Base-by-base conservation (phyloP, 2,797 vertebrate species). In the Crenichthys baileyi region DNA sequence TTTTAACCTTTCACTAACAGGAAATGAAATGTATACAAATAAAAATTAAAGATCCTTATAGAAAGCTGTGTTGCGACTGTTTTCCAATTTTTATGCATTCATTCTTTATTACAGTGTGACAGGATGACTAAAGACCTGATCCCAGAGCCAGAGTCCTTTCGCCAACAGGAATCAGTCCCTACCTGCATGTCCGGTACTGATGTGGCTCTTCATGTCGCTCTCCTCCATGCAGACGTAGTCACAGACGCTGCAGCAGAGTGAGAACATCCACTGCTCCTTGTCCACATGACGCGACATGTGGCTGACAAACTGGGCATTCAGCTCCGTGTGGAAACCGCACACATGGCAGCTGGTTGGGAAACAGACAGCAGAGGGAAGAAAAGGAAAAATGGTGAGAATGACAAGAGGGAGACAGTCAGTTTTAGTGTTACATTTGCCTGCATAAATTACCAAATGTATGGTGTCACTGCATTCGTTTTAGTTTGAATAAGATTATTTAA, bases 261-360 rank as follows among this genome's bases (percentile, higher is more conserved):
- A 98, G 95, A 99, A 99, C 98, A 99, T 99, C 98, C 98, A 99
- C 95, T 99, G 98, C 94, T 99, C 98, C 95, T 98, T 98, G 94
- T 99, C 98, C 95, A 99, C 98, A 74, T 99, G 98, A 90, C 99
- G 97, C 7, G 98, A 99, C 98, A 99, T 99, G 96, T 99, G 98
- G 96, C 98, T 98, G 93, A 99, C 98, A 92, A 99, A 99, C 96
- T 99, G 98, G 93, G 98, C 97, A 11, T 99, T 99, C 93, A 98
- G 96, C 95, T 99, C 98, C 0, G 98, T 99, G 95, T 99, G 98
- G 95, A 99, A 99, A 87, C 98, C 98, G 89, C 98, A 99, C 93
- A 99, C 98, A 6, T 98, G 98, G 94, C 98, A 99, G 95, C 98
- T 99, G 92, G 83, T 88, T 85, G 73, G 87, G 90, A 85, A 90